Conservation (phyloP, 1,140 invertebrate species). For the Drosophila sturtevanti region DNA sequence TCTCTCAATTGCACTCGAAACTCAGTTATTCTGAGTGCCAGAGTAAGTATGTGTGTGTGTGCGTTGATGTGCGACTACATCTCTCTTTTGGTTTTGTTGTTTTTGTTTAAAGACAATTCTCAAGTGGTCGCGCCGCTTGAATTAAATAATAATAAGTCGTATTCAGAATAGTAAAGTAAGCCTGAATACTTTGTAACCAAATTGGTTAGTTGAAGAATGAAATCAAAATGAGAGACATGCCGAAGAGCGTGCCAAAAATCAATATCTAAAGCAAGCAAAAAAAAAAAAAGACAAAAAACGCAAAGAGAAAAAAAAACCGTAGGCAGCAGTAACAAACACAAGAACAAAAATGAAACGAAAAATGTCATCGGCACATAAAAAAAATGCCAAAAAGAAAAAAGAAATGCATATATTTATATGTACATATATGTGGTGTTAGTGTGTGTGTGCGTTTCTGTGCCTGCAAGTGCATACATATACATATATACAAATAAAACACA, state of each 20-base stretch:
- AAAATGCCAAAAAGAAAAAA: background rate
- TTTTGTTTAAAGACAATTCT: conserved; percentile 7
- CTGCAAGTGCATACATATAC: background rate
- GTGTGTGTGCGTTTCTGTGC: background rate
- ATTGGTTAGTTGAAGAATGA: conserved; percentile 1
- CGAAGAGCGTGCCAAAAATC: conserved; percentile 6
- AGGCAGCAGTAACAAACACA: background rate
- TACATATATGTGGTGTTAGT: background rate
- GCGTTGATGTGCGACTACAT: background rate
- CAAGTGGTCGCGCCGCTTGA: background rate
- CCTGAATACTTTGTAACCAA: background rate
- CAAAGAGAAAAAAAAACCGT: background rate
- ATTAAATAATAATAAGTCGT: background rate
- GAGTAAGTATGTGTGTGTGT: conserved; percentile 6
- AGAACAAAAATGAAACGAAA: background rate
- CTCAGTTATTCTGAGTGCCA: background rate
- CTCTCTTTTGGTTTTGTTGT: background rate
- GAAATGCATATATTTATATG: conserved; percentile 4
- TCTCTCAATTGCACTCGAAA: background rate
- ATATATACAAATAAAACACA: background rate
- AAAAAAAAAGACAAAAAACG: conserved; percentile 1
- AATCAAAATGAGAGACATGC: conserved; percentile 1
- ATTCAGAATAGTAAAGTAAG: conserved; percentile 1
- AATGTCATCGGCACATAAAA: conserved; percentile 1
- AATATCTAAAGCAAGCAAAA: conserved; percentile 4